phyloP scores from a whole-genome alignment of 1,140 invertebrate species.

The Dinothrombium tinctorium region DNA sequence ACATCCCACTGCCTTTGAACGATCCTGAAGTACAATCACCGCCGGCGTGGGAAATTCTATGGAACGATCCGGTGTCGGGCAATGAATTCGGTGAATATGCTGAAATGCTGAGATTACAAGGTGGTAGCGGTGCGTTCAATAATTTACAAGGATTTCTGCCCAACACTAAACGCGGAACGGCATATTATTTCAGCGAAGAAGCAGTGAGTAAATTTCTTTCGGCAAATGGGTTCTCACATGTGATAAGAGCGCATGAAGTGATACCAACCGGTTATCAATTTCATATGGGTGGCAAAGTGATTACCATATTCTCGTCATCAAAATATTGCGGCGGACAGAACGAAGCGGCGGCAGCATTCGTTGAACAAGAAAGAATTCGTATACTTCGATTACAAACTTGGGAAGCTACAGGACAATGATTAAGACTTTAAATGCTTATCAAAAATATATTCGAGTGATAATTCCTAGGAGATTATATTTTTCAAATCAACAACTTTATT shows the following conservation, averaged over 20 bases:
- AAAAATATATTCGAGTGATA: too few species aligned
- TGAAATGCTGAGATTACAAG: slow-evolving; percentile 4
- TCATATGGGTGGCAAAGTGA: slow-evolving; percentile 32
- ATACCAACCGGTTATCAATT: slow-evolving; percentile 20
- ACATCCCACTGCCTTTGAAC: slow-evolving; percentile 33
- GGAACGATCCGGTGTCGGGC: slow-evolving; percentile 39
- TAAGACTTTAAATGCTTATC: too few species aligned
- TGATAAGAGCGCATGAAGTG: slow-evolving; percentile 45
- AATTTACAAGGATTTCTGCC: slow-evolving; percentile 33
- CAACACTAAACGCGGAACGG: slow-evolving; percentile 41
- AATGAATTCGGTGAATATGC: slow-evolving; percentile 8
- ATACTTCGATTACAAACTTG: slow-evolving; percentile 33
- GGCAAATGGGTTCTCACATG: slow-evolving; percentile 35
- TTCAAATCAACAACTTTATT: too few species aligned
- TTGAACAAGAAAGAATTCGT: slow-evolving; percentile 28
- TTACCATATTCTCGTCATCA: slow-evolving; percentile 43
- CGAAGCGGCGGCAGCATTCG: slow-evolving; percentile 37
- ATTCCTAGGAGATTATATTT: too few species aligned
- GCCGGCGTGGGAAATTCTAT: slow-evolving; percentile 45
- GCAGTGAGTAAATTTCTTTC: slow-evolving; percentile 38
- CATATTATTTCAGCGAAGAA: slow-evolving; percentile 37
- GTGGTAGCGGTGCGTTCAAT: neutral
- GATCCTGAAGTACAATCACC: slow-evolving; percentile 35
- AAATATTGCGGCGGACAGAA: slow-evolving; percentile 37
- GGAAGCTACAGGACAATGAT: too few species aligned